Percentiles rank a stretch among this genome's conserved stretches.
Evolutionary conservation across 2,797 vertebrate genomes (phyloP).

Genomic region (Streptopelia turtur): DNA sequence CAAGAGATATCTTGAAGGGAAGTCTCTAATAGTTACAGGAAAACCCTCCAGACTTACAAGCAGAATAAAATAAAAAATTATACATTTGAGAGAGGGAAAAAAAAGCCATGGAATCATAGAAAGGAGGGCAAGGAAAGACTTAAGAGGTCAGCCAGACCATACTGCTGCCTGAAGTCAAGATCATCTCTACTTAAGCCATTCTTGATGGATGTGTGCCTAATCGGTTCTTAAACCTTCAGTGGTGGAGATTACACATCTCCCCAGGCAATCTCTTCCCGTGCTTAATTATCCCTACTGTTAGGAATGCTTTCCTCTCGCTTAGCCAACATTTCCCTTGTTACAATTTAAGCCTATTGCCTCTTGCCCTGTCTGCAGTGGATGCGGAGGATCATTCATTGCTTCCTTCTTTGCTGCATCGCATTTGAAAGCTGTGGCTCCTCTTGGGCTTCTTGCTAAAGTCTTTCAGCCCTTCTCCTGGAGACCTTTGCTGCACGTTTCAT

Average conservation of each 20-base stretch:
- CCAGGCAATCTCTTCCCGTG: conserved; percentile 13
- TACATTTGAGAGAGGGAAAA: background rate
- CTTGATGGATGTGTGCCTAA: conserved; percentile 54
- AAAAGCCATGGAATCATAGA: conserved; percentile 10
- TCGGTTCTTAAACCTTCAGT: conserved; percentile 43
- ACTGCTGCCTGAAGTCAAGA: conserved; percentile 54
- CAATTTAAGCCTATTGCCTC: conserved; percentile 4
- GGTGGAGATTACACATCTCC: conserved; percentile 60
- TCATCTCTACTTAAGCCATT: conserved; percentile 52
- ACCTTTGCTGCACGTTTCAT: background rate
- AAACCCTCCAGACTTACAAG: conserved; percentile 13
- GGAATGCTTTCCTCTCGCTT: background rate
- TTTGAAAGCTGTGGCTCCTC: background rate
- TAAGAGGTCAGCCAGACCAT: conserved; percentile 49
- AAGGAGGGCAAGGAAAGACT: conserved; percentile 38
- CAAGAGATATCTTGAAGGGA: background rate
- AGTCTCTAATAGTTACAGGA: background rate
- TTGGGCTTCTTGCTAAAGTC: background rate
- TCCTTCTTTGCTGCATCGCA: accelerated
- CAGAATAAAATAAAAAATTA: conserved; percentile 3
- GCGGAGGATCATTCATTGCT: background rate
- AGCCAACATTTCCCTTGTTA: conserved; percentile 1
- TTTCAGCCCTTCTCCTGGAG: background rate
- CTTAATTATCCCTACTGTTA: conserved; percentile 55
- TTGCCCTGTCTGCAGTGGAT: background rate